Evolutionary conservation across 2,888 invertebrate species (phyloP), one percentile per base, ranked within the genome.

Genomic region (Drosophila neotestacea): DNA sequence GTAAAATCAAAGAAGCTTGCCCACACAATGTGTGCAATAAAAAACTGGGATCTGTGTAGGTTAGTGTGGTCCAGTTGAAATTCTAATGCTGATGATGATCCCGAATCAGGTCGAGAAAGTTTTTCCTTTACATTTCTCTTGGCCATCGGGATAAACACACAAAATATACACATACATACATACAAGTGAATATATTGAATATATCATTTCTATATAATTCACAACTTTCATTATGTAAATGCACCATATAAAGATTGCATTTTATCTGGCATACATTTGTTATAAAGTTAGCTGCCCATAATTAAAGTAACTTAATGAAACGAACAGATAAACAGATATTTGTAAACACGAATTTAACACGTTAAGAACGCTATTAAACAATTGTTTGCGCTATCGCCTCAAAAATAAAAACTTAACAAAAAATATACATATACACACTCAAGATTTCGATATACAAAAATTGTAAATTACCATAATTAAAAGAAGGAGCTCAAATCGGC

Each of bases 341-440:
- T 67, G 55, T 77, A 44, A 73, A 79, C 73, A 88, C 90, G 88
- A 84, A 84, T 84, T 84, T 84, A 84, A 85, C 56, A 79, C 83
- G 84, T 85, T 88, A 68, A 65, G 73, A 76, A 85, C 70, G 77
- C 72, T 70, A 80, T 64, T 52, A 11, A 66, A 61, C 7, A 61
- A 74, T 85, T 72, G 59, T 81, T 81, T 87, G 63, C 67, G 52
- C 46, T 52, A 68, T 41, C 77, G 71, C 50, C 46, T 62, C 36
- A 34, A 44, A 22, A 22, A 22, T 22, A 22, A 22, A 42, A 54
- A 2, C 41, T 22, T 38, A 32, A 38, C 7, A 50, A 27, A 4
- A 44, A 9, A 58, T 0, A 44, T 9, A 34, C 27, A 51, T 7
- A 50, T 16, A 44, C 9, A 60, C 10, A 48, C 28, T 51, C n/a